Base-by-base conservation (phyloP, 2,888 invertebrate species). In the Philaethria dido region DNA sequence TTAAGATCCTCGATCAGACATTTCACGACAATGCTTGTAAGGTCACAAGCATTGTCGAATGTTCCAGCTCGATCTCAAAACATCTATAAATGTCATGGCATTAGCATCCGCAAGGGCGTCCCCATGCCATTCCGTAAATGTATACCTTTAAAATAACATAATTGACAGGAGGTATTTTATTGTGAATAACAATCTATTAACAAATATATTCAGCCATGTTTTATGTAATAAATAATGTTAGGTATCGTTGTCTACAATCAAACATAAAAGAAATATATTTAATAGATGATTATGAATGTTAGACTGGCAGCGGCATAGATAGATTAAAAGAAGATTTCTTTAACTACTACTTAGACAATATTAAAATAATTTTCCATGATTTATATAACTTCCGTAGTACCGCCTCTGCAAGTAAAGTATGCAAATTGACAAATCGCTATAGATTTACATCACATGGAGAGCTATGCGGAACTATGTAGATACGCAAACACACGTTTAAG, bases 61-160 rank as follows among this genome's bases (percentile, higher is more conserved):
- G 72, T 75, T 75, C 74, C 73, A 75, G 73, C 77, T 77, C 73
- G 74, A 73, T 72, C 75, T 66, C 66, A 64, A 59, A 66, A 64
- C 66, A 45, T 60, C 44, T 59, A 77, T 77, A 87, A 88, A 88
- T 88, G 87, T 84, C 88, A 86, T 76, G 86, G 77, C 84, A 83
- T 83, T 84, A 81, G 75, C 76, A 75, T 73, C 74, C 63, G 74
- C 85, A 85, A 86, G 85, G 86, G 83, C 86, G 80, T 76, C 77
- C 70, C 75, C 74, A 70, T 50, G 61, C 72, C 74, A 77, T 78
- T 63, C 52, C 60, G 57, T 66, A 66, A 61, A 69, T 67, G 57
- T 60, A 52, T 39, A 39, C 25, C 62, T 66, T 54, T 42, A 22
- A 61, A 68, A 60, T 48, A 42, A 39, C 36, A 44, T 48, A 60